Evolutionary conservation across 2,113 vertebrate genomes (phyloP), one percentile per base, ranked within the genome.

Genomic region (Deroptyus accipitrinus): DNA sequence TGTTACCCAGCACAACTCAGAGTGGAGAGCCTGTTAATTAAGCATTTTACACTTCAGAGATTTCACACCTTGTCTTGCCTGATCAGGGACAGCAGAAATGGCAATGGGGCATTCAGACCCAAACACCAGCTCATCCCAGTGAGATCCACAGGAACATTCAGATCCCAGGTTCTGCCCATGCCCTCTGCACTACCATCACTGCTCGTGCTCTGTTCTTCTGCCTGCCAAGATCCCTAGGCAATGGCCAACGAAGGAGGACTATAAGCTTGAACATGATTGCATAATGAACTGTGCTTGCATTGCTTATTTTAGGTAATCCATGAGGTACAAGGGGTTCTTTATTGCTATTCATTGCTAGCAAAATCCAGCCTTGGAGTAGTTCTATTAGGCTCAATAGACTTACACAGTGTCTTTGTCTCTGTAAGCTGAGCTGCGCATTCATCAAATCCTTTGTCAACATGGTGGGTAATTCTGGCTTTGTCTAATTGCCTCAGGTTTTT

Each of bases 401-500:
- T 52, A 18, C 39, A 39, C 7, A 20, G n/a, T 18, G 27, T 30
- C 61, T 59, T 86, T 79, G 80, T 80, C 42, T 83, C 81, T 51
- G 28, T 39, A 72, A 74, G 51, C 51, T 82, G 73, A 87, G 54
- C 74, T 85, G 39, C 74, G 64, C 69, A 41, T 42, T 78, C 91
- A 95, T 83, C 86, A 94, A 79, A 86, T 78, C 77, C 69, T 91
- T 62, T 95, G 86, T 92, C 74, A 89, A 19, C 33, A 72, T 87
- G 35, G 74, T 67, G 68, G 66, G 62, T 61, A 83, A 72, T 80
- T 79, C 66, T 79, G 74, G 52, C 62, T 95, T 94, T 92, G 42
- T 66, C 28, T 87, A 92, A 91, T 89, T 79, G 33, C 62, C 82
- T 76, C 85, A 66, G 52, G 17, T 69, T 92, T 93, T 76, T 61